Evolutionary conservation across 2,797 vertebrate genomes (phyloP), one percentile per base, ranked within the genome.

Genomic region (Otus scops): DNA sequence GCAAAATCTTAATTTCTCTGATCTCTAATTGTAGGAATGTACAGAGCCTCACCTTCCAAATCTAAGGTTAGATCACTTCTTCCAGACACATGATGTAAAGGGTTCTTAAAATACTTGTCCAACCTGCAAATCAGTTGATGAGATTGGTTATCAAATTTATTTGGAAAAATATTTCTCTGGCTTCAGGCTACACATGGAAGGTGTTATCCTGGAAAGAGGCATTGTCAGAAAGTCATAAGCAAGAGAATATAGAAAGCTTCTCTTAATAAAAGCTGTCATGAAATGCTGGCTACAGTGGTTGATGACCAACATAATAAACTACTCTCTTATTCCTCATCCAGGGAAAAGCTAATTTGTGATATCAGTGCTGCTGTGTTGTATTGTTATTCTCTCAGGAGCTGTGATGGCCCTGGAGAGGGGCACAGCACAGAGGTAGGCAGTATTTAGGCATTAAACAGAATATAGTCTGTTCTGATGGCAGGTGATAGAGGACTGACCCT

Each of bases 131-230:
- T 71, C 81, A 53, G 32, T 54, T 88, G 91, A 89, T 95, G 68
- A 83, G 70, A 76, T 74, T 61, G 88, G 50, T 67, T 77, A 91
- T 77, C 47, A 85, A 67, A 57, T 92, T 70, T 85, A 76, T 83
- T 89, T 74, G 24, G 61, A 79, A 88, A 93, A 96, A 83, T 41
- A 28, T 83, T 91, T 83, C 63, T 89, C 59, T 94, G 64, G 87
- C 78, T 88, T 69, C 51, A 82, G 78, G 75, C 69, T 79, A 63
- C 34, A 18, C n/a, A 23, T 30, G 39, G 79, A 95, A 67, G 51
- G 53, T 80, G 70, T 85, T 91, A 54, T n/a, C 27, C 34, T 65
- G 68, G 71, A 76, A 68, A 88, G 54, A 85, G 38, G 23, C 22
- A 43, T 47, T 76, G 75, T 61, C 60, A 83, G 79, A 77, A 88